Base-by-base conservation (phyloP, 2,797 vertebrate genomes). In the Eutrigla gurnardus region DNA sequence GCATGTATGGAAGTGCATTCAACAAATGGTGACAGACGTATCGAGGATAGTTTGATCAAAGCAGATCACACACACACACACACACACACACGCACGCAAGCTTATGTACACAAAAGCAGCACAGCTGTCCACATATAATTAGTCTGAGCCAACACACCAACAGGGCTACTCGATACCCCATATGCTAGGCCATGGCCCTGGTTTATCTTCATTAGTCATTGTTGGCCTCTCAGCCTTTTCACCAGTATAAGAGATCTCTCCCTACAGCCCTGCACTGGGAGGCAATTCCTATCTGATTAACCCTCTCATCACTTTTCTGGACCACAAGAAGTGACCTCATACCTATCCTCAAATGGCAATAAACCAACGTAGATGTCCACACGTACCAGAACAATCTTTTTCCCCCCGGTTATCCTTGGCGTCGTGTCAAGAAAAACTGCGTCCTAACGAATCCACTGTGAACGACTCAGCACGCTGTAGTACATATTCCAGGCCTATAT, bases 161-260 rank as follows among this genome's bases (percentile, higher is more conserved):
- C 75, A 75, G 37, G 58, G 80, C 65, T 69, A 87, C 83, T 74
- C 3, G 65, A 90, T 90, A 87, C 81, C 67, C 55, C 77, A 45
- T 78, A 78, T 75, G 78, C 53, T 57, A 54, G 39, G 58, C 58
- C 62, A 53, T 67, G 52, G 60, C 72, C 50, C 63, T 61, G 78
- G 61, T 88, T 91, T 86, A 77, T 91, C 80, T 88, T 90, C 77
- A 81, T 88, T 80, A 82, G 63, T 75, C 72, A 78, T 80, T 18
- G 0, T 55, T 73, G 67, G 54, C 75, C 60, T 87, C 75, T 67
- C 55, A 54, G 55, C 62, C 65, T 72, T 65, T 66, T 14, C 25
- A 53, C 42, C 40, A 75, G 47, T 75, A 77, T 79, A 85, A 86
- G 43, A 33, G 57, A 81, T 83, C 73, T 61, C 52, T 82, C 74